Evolutionary conservation across 2,888 invertebrate genomes (phyloP).

Genomic region (Pristionchus maxplancki): DNA sequence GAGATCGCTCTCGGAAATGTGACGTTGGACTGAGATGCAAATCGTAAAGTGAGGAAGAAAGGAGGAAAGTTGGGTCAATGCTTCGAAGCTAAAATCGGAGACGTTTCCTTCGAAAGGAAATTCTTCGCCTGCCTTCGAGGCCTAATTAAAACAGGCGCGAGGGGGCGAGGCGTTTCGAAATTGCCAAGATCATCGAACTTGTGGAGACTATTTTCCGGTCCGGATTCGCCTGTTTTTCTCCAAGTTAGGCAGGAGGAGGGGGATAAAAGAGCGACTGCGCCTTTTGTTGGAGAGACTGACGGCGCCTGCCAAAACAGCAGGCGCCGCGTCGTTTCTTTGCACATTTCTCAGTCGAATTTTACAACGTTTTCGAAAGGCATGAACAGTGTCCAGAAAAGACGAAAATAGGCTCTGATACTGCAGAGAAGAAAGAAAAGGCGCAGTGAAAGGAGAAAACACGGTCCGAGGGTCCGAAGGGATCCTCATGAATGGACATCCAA

Average conservation of each 20-base stretch:
- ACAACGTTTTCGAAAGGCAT: constrained; percentile 14
- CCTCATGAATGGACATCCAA: constrained; percentile 12
- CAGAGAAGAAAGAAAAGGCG: background rate
- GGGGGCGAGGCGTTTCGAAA: constrained; percentile 21
- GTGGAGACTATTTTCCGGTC: background rate
- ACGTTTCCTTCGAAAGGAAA: background rate
- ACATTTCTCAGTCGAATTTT: background rate
- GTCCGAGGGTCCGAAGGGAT: background rate
- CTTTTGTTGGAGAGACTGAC: background rate
- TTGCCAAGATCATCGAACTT: constrained; percentile 6
- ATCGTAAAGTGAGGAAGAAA: constrained; percentile 7
- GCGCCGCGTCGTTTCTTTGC: too few species aligned
- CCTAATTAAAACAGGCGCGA: constrained; percentile 41
- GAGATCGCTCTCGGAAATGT: background rate
- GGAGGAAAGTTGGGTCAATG: background rate
- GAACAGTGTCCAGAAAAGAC: background rate
- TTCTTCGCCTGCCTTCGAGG: background rate
- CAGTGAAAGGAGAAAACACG: background rate
- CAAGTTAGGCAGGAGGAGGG: background rate
- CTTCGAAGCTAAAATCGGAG: constrained; percentile 17
- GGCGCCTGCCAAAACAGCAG: background rate
- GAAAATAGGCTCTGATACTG: background rate
- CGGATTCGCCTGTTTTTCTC: background rate
- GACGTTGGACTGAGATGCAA: background rate
- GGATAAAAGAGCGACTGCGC: background rate